A percentile compares a stretch with the other conserved stretches of the same genome.
Conservation (phyloP, 2,888 invertebrate species). For the Arenicola marina region DNA sequence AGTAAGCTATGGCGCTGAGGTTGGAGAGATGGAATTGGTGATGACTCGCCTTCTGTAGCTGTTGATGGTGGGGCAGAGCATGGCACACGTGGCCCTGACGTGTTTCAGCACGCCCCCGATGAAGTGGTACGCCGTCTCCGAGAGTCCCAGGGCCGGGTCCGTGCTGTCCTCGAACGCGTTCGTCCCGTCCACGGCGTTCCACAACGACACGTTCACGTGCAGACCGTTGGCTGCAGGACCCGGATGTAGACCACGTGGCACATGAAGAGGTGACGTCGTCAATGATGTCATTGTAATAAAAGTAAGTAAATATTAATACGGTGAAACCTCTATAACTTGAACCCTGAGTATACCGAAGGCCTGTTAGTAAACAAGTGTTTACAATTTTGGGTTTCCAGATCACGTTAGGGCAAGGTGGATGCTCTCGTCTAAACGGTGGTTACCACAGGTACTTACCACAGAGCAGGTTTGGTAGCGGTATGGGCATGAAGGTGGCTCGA, state of each 20-base stretch:
- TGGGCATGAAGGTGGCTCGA: conserved; percentile 35
- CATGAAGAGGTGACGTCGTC: too few species aligned
- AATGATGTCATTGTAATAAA: too few species aligned
- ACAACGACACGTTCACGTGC: conserved; percentile 37
- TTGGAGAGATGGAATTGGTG: background rate
- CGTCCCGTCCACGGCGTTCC: conserved; percentile 23
- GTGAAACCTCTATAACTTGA: too few species aligned
- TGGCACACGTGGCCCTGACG: conserved; percentile 31
- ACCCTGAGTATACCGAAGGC: too few species aligned
- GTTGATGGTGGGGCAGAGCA: conserved; percentile 42
- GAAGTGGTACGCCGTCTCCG: conserved; percentile 32
- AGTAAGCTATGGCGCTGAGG: background rate
- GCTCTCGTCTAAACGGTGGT: background rate
- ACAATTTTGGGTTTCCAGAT: too few species aligned
- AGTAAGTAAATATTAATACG: too few species aligned
- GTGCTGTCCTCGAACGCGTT: conserved; percentile 24
- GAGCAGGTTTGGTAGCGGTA: conserved; percentile 24
- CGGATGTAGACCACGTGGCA: too few species aligned
- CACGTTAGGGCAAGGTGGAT: too few species aligned
- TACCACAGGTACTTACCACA: conserved; percentile 16
- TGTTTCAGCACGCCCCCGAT: conserved; percentile 38
- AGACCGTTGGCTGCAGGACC: conserved; percentile 33
- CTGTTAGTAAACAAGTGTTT: too few species aligned
- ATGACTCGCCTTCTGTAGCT: conserved; percentile 38
- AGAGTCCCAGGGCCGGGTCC: conserved; percentile 26